Percentiles rank a stretch among this genome's conserved stretches.
Conservation (phyloP, 2,888 invertebrate species). For the Drosophila mercatorum region DNA sequence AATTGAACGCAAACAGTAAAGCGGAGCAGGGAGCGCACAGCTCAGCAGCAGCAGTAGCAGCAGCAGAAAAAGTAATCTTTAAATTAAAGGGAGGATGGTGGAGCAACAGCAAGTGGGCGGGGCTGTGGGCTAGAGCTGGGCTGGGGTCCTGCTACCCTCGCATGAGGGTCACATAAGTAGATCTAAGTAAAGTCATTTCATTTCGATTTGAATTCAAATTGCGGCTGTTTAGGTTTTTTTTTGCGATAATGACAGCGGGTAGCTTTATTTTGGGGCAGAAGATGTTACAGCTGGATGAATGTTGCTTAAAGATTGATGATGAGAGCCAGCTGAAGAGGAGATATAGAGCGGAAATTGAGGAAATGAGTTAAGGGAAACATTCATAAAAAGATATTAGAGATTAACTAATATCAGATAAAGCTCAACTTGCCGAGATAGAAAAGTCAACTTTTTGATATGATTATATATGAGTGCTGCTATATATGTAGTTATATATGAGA, state of each 20-base stretch:
- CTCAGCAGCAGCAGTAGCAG: constrained; percentile 3
- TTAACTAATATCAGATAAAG: too few relatives aligned
- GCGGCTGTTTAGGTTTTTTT: constrained; percentile 23
- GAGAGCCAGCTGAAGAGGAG: too few relatives aligned
- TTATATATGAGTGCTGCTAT: too few relatives aligned
- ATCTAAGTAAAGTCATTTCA: constrained; percentile 69
- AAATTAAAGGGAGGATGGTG: constrained; percentile 63
- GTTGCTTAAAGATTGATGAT: neutral
- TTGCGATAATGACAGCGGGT: constrained; percentile 1
- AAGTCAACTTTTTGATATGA: too few relatives aligned
- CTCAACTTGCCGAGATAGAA: too few relatives aligned
- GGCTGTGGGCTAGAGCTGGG: neutral
- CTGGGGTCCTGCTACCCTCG: constrained; percentile 12
- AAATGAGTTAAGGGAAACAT: too few relatives aligned
- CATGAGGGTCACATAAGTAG: constrained; percentile 42
- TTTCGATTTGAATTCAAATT: constrained; percentile 76
- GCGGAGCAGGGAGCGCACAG: constrained; percentile 10
- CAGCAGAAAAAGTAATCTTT: constrained; percentile 68
- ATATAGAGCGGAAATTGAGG: too few relatives aligned
- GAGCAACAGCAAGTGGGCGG: constrained; percentile 15
- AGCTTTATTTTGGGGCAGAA: neutral
- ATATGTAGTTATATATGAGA: too few relatives aligned
- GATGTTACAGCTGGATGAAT: neutral
- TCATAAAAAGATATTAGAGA: too few relatives aligned
- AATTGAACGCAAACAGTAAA: constrained; percentile 77